A percentile compares a stretch with the other conserved stretches of the same genome.
phyloP scores from a whole-genome alignment of 2,888 invertebrate species.

The Clistopyga incitator region DNA sequence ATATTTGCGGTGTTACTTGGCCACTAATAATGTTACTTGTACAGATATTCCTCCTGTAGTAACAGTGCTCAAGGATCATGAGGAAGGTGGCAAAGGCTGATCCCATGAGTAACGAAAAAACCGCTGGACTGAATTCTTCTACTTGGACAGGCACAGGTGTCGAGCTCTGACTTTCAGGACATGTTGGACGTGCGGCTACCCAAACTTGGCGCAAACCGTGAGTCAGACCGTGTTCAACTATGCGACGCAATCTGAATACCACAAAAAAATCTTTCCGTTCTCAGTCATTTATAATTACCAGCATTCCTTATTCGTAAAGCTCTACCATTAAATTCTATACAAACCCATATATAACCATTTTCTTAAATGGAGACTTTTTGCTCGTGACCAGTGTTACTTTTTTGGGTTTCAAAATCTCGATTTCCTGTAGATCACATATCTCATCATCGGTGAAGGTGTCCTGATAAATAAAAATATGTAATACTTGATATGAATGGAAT shows the following conservation, averaged over 20 bases:
- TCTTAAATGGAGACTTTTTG: slow-evolving; percentile 77
- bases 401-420: slow-evolving; percentile 70
- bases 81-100: slow-evolving; percentile 64
- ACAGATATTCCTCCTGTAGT: slow-evolving; percentile 5
- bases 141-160: slow-evolving; percentile 74
- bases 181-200: slow-evolving; percentile 72
- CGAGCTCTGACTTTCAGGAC: slow-evolving; percentile 75
- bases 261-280: not conserved
- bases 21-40: not conserved
- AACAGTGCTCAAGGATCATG: slow-evolving; percentile 68
- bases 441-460: slow-evolving; percentile 88
- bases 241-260: slow-evolving; percentile 71
- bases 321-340: slow-evolving; percentile 29
- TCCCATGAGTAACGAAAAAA: slow-evolving; percentile 73
- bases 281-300: not conserved
- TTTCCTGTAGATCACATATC: slow-evolving; percentile 88
- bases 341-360: slow-evolving; percentile 78
- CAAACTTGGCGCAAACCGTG: slow-evolving; percentile 70
- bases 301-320: not conserved
- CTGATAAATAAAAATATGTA: slow-evolving; percentile 58
- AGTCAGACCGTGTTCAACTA: slow-evolving; percentile 72
- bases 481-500: not conserved
- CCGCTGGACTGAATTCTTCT: slow-evolving; percentile 74
- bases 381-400: slow-evolving; percentile 71
- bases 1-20: not conserved